A percentile compares a stretch with the other conserved stretches of the same genome.
These are phyloP conservation scores for Pseudolaguvia tuberculata DNA, from an alignment of 2,113 vertebrate species.

Conservation along the genomic window DNA sequence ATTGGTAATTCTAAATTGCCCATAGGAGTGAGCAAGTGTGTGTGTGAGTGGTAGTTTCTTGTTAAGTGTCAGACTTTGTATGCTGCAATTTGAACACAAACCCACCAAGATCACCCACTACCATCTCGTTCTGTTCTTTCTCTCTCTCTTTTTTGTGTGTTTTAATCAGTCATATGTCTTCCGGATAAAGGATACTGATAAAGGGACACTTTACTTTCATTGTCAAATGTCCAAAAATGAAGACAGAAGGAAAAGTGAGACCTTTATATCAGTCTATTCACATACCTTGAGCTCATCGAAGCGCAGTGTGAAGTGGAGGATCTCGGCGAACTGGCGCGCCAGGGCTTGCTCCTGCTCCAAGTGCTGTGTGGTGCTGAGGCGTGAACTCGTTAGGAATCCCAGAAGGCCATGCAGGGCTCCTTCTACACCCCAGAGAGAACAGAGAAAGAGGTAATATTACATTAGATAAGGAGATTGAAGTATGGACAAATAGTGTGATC, in stretches of 20 bases:
- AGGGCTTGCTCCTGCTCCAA: constrained; percentile 98
- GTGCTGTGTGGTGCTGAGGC: constrained; percentile 87
- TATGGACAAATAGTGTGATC: constrained; percentile 8
- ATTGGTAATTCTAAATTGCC: too few species aligned
- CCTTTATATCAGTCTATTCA: neutral
- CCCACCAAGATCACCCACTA: too few species aligned
- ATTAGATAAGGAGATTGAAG: neutral
- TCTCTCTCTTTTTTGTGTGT: neutral
- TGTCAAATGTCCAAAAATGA: neutral
- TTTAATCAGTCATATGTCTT: neutral
- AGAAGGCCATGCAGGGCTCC: constrained; percentile 80
- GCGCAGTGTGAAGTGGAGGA: constrained; percentile 92
- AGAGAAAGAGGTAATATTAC: constrained; percentile 1
- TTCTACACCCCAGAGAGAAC: constrained; percentile 62
- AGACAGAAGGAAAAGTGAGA: neutral
- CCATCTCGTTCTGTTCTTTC: neutral
- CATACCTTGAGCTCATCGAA: constrained; percentile 95
- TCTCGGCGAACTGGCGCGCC: constrained; percentile 96
- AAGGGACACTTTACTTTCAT: neutral
- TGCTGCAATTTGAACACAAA: too few species aligned
- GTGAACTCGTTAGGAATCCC: constrained; percentile 79
- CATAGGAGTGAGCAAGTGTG: too few species aligned
- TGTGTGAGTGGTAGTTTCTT: too few species aligned
- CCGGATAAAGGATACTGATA: neutral
- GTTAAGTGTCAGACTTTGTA: too few species aligned